phyloP scores from a whole-genome alignment of 2,113 vertebrate species.

The Anseranas semipalmata region DNA sequence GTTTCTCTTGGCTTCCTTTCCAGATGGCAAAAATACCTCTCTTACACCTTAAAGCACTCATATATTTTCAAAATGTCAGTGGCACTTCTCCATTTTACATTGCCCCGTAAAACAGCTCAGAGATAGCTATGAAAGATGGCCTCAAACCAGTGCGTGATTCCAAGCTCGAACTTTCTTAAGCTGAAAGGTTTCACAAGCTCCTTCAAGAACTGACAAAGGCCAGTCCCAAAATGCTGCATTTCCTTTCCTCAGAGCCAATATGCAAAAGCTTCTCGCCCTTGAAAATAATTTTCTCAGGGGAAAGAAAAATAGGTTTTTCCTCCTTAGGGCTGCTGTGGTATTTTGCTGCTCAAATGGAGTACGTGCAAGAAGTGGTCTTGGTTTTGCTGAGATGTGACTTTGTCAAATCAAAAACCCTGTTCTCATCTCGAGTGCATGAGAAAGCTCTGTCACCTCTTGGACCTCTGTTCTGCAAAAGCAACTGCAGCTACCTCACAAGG shows the following conservation, averaged over 20 bases:
- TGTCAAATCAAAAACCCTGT: neutral
- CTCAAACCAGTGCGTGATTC: neutral
- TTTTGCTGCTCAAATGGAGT: neutral
- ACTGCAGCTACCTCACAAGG: neutral
- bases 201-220: neutral
- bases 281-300: neutral
- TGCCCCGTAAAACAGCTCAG: neutral
- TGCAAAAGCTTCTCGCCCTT: neutral
- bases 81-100: neutral
- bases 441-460: neutral
- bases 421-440: neutral
- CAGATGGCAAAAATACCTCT: constrained; percentile 12
- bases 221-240: neutral
- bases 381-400: neutral
- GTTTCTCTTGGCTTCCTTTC: constrained; percentile 3
- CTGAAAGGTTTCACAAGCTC: neutral
- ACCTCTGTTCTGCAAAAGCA: neutral
- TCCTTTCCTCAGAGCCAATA: neutral
- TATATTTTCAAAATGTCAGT: neutral
- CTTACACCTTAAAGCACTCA: neutral
- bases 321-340: neutral
- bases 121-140: neutral
- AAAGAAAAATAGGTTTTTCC: neutral
- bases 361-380: neutral
- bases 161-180: neutral